A percentile compares a stretch with the other conserved stretches of the same genome.
Conservation (phyloP, 64 coral and sea anemone genomes). For the Astreopora myriophthalma region DNA sequence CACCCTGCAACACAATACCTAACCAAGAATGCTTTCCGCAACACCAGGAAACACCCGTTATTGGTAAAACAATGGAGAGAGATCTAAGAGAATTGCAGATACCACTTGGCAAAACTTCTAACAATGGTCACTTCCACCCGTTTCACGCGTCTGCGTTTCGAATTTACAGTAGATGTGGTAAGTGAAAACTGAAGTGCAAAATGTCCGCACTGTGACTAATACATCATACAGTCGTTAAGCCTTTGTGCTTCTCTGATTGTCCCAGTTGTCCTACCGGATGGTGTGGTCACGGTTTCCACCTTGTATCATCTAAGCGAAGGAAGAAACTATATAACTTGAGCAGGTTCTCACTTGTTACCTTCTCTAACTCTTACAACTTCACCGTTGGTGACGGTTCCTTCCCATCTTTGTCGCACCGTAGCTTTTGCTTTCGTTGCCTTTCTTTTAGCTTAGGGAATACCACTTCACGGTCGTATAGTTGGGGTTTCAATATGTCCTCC, state of each 20-base stretch:
- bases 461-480: conserved; percentile 45
- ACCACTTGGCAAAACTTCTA: too few relatives aligned
- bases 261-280: background rate
- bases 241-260: background rate
- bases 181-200: too few relatives aligned
- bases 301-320: background rate
- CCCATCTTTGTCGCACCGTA: background rate
- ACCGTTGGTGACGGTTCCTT: background rate
- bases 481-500: conserved; percentile 23
- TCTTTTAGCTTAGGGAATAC: conserved; percentile 43
- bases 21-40: too few relatives aligned
- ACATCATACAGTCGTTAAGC: background rate
- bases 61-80: too few relatives aligned
- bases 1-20: too few relatives aligned
- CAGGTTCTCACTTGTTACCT: background rate
- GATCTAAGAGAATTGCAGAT: too few relatives aligned
- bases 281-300: background rate
- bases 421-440: conserved; percentile 52
- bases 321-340: background rate
- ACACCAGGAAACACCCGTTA: too few relatives aligned
- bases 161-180: too few relatives aligned
- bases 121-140: too few relatives aligned
- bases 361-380: background rate
- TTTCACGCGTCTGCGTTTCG: too few relatives aligned
- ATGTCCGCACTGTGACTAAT: background rate